Percentiles rank a stretch among this genome's conserved stretches.
Evolutionary conservation across 2,113 vertebrate species (phyloP).

Genomic region (Solea solea): DNA sequence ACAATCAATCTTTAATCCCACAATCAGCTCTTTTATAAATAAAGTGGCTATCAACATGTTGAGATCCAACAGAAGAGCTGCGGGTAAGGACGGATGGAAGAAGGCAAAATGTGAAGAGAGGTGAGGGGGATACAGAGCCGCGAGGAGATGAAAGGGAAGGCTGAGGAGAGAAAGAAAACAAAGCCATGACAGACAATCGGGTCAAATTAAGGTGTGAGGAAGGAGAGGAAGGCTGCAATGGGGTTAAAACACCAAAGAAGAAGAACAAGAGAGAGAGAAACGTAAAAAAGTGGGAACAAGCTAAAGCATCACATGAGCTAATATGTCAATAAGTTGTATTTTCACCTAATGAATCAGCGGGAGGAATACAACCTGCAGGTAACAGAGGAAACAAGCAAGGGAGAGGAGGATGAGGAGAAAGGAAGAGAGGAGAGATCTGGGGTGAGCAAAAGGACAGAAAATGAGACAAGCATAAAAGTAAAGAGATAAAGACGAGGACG

Average conservation of each 20-base stretch:
- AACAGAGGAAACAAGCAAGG: no score
- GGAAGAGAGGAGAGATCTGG: not conserved
- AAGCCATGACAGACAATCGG: not conserved
- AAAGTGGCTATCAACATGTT: not conserved
- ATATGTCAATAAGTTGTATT: slow-evolving; percentile 19
- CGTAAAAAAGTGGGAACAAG: slow-evolving; percentile 12
- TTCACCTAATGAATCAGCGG: slow-evolving; percentile 35
- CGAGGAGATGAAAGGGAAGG: not conserved
- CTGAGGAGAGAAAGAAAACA: not conserved
- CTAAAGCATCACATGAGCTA: not conserved
- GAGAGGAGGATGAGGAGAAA: no score
- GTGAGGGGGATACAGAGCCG: no score
- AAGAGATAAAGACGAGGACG: not conserved
- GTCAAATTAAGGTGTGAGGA: no score
- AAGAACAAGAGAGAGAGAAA: slow-evolving; percentile 4
- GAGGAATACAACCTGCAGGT: slow-evolving; percentile 15
- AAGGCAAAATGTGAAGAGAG: not conserved
- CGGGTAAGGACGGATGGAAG: not conserved
- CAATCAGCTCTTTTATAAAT: slow-evolving; percentile 49
- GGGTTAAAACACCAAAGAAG: no score
- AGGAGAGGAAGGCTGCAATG: no score
- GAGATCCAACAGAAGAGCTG: slow-evolving; percentile 13
- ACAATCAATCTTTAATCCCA: slow-evolving; percentile 55
- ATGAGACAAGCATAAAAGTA: not conserved
- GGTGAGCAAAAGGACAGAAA: not conserved